Evolutionary conservation across 2,797 vertebrate species (phyloP), one percentile per base, ranked within the genome.

Genomic region (Adrianichthys oophorus): DNA sequence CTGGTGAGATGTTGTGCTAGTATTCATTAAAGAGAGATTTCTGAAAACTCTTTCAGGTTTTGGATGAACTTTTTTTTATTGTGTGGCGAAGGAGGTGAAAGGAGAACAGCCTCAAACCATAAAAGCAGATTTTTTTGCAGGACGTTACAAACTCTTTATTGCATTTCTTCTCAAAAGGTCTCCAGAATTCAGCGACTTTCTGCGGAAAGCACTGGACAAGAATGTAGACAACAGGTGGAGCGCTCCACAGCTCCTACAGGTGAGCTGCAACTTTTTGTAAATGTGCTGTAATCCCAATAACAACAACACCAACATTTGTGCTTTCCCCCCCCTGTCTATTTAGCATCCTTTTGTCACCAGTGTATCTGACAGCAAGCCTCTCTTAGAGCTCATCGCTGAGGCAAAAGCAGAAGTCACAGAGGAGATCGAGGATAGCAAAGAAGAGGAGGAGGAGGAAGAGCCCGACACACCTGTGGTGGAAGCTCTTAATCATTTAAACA

Each of bases 321-420:
- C 61, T 29, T 60, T 24, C 59, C 17, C 54, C 14, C 75, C 23
- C 19, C 8, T 7, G 26, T 65, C 46, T 56, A 1, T 17, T 17
- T 43, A 99, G 97, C 98, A 99, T 88, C 96, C 97, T 1, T 99
- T 99, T 90, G 95, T 97, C 79, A 91, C 88, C 40, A 90, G 70
- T 55, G 94, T 95, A 23, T 85, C 87, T 70, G 91, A 96, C 70
- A 94, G 93, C 89, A 96, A 88, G 87, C 96, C 97, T 29, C 84
- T 99, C 63, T 90, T 96, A 86, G 97, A 99, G 78, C 65, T 99
- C 80, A 96, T 99, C 73, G 98, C 97, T 15, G 98, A 99, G 80
- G 96, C 97, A 72, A 99, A 98, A 89, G 98, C 97, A 56, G 98
- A 99, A 86, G 97, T 99, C 69, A 93, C 93, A 53, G 98, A 99